Evolutionary conservation across 2,797 vertebrate species (phyloP).

Genomic region (Argyrosomus regius): DNA sequence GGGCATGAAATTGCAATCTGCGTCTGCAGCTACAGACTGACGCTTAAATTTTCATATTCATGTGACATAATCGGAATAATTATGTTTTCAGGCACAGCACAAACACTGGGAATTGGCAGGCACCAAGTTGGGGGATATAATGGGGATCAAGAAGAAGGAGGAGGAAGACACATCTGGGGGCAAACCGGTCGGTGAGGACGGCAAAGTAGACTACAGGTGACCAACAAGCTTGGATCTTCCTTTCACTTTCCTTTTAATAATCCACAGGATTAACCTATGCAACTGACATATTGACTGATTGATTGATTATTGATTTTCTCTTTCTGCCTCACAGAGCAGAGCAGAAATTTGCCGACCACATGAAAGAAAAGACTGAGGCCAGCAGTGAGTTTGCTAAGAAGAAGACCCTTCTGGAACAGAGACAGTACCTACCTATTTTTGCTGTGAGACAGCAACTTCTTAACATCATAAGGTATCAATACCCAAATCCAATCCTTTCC

Average conservation of each 20-base stretch:
- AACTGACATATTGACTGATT: neutral
- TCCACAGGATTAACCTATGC: neutral
- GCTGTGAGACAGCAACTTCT: conserved; percentile 97
- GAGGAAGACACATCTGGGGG: conserved; percentile 83
- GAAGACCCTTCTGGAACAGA: conserved; percentile 95
- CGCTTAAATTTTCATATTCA: neutral
- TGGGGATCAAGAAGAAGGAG: conserved; percentile 96
- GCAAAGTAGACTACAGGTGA: conserved; percentile 97
- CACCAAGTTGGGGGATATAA: conserved; percentile 98
- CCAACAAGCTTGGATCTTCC: neutral
- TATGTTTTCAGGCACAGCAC: conserved; percentile 92
- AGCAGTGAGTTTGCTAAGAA: conserved; percentile 98
- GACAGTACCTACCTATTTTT: conserved; percentile 97
- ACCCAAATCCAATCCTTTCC: neutral
- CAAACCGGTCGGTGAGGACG: conserved; percentile 90
- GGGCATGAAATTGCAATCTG: neutral
- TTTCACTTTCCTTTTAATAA: conserved; percentile 14
- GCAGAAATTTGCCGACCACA: conserved; percentile 99
- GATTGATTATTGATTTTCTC: neutral
- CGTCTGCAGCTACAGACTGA: neutral
- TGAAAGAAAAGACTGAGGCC: conserved; percentile 95
- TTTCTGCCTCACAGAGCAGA: conserved; percentile 87
- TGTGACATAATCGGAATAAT: neutral
- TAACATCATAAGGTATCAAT: conserved; percentile 93
- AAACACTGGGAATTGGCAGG: conserved; percentile 99